Evolutionary conservation across 1,140 invertebrate genomes (phyloP), one percentile per base, ranked within the genome.

Genomic region (Coptotermes formosanus): DNA sequence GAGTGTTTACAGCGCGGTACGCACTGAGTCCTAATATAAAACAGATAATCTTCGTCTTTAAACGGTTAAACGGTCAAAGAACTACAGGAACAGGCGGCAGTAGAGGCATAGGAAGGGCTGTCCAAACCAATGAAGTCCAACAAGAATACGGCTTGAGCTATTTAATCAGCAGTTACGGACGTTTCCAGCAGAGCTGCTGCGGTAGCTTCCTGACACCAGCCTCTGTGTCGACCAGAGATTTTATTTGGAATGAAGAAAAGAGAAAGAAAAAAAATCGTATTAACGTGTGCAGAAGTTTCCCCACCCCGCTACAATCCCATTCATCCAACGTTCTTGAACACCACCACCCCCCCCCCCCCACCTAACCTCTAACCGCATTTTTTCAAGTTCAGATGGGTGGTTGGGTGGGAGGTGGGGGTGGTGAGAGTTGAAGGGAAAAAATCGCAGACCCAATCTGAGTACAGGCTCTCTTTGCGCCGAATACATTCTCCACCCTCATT

Each of bases 401-500:
- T 59, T 2, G 38, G 38, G 55, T 2, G 55, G 14, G 55, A 6
- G 55, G 21, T 2, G 21, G 14, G 55, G 55, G 21, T 2, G 64
- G 64, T 75, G 64, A 25, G 25, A 21, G 25, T n/a, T 75, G 25
- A 75, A 75, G n/a, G 25, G n/a, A 75, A 64, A 30, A 75, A 75
- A 75, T 75, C 25, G 64, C 64, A 14, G 25, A 75, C 8, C 64
- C 64, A 75, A 75, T 75, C 64, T 75, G 64, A 75, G 64, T 75
- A 75, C 25, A 25, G 25, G 64, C 9, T 75, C n/a, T 75, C 64
- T 75, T 75, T 75, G 64, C 64, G n/a, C 64, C 64, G 64, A 75
- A 75, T 75, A 75, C 64, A 75, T 75, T 75, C 64, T 75, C 7
- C 64, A 75, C 64, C n/a, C 64, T 75, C 59, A 64, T 64, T 64